Evolutionary conservation across 2,888 invertebrate genomes (phyloP).

Genomic region (Drosophila siamana): DNA sequence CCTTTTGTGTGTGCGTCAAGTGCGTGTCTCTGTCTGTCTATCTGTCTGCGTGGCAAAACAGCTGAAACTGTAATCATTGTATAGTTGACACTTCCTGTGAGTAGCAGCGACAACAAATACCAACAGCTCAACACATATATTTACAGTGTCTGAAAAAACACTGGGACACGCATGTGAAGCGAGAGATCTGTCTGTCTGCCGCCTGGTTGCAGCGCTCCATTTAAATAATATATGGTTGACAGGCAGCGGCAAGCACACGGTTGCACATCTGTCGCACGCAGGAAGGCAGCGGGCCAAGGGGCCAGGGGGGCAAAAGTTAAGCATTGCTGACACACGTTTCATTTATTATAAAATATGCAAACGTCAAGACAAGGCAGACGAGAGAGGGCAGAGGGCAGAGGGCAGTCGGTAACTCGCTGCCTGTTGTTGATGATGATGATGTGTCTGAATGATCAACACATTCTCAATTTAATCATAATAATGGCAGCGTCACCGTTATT

Average conservation of each 20-base stretch:
- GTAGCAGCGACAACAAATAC: conserved; percentile 19
- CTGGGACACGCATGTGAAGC: conserved; percentile 18
- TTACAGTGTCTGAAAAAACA: conserved; percentile 34
- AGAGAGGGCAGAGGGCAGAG: neutral
- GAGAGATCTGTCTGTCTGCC: conserved; percentile 19
- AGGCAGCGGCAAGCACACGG: conserved; percentile 22
- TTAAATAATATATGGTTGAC: conserved; percentile 66
- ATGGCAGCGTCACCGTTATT: conserved; percentile 31
- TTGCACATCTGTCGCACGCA: conserved; percentile 25
- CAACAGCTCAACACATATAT: conserved; percentile 9
- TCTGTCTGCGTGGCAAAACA: conserved; percentile 23
- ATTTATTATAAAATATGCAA: conserved; percentile 79
- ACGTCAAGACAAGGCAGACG: conserved; percentile 29
- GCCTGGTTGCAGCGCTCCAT: conserved; percentile 64
- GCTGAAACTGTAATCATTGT: conserved; percentile 63
- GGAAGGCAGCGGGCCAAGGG: neutral
- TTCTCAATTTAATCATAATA: conserved; percentile 73
- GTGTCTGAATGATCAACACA: conserved; percentile 51
- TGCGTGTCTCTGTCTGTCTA: conserved; percentile 33
- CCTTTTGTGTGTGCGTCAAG: conserved; percentile 40
- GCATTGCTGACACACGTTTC: conserved; percentile 79
- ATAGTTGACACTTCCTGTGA: conserved; percentile 56
- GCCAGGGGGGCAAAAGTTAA: conserved; percentile 60
- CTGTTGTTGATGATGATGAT: neutral
- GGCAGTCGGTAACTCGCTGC: neutral